Conservation (phyloP, 1,140 invertebrate species). For the Sesamia nonagrioides region DNA sequence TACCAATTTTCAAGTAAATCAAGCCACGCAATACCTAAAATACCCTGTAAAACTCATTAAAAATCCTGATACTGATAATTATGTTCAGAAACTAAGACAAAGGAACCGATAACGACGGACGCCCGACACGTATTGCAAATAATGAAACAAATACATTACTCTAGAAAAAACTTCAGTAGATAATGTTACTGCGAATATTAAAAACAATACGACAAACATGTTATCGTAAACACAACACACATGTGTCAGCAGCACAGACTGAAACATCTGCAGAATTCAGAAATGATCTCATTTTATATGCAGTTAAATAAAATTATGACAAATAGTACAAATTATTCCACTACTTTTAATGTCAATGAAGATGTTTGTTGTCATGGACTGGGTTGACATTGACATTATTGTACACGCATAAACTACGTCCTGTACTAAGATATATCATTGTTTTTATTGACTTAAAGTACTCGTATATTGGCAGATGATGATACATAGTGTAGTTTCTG, state of each 20-base stretch:
- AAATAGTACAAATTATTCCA: background rate
- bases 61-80: no score
- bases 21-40: no score
- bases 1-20: no score
- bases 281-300: conserved; percentile 8
- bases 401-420: no score
- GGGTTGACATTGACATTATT: no score
- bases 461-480: no score
- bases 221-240: background rate
- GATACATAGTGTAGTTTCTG: no score
- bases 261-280: conserved; percentile 1
- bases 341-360: background rate
- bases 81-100: background rate
- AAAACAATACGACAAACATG: background rate
- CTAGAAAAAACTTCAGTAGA: background rate
- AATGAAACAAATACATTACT: background rate
- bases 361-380: background rate
- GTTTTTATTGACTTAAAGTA: no score
- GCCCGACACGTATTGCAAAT: background rate
- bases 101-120: background rate
- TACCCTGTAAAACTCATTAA: no score
- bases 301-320: background rate
- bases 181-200: background rate
- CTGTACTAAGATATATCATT: no score
- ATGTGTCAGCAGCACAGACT: background rate